Evolutionary conservation across 1,140 invertebrate species (phyloP).

Genomic region (Drosophila elegans): DNA sequence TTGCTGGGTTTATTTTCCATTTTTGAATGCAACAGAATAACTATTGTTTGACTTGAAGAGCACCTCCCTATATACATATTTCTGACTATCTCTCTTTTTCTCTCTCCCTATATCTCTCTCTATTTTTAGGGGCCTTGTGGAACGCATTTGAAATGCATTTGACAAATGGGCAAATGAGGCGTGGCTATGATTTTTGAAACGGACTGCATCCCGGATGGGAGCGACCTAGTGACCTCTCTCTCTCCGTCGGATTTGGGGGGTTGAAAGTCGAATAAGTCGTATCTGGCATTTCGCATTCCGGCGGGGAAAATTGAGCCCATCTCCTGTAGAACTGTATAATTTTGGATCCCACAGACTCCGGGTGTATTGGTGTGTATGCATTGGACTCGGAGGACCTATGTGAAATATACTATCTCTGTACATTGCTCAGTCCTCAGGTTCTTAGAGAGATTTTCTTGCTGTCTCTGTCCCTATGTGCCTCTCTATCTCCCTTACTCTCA

Average conservation of each 20-base stretch:
- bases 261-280: constrained; percentile 3
- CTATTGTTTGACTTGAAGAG: constrained; percentile 17
- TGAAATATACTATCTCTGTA: constrained; percentile 15
- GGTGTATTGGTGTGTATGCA: constrained; percentile 40
- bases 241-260: constrained; percentile 6
- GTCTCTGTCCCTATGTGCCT: background rate
- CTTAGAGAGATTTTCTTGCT: constrained; percentile 13
- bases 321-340: constrained; percentile 10
- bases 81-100: background rate
- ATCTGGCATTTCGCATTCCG: constrained; percentile 12
- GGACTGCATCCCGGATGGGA: constrained; percentile 46
- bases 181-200: constrained; percentile 45
- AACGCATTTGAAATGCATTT: constrained; percentile 75
- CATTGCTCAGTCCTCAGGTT: constrained; percentile 16
- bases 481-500: background rate
- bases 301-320: constrained; percentile 39
- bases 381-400: constrained; percentile 13
- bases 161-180: constrained; percentile 68
- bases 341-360: constrained; percentile 1
- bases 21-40: constrained; percentile 51
- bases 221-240: constrained; percentile 54
- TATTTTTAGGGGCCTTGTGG: constrained; percentile 32
- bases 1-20: constrained; percentile 51
- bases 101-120: background rate
- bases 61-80: constrained; percentile 2